These are phyloP conservation scores for Agrochola litura DNA, from an alignment of 2,888 invertebrate genomes.

Conservation along the genomic window DNA sequence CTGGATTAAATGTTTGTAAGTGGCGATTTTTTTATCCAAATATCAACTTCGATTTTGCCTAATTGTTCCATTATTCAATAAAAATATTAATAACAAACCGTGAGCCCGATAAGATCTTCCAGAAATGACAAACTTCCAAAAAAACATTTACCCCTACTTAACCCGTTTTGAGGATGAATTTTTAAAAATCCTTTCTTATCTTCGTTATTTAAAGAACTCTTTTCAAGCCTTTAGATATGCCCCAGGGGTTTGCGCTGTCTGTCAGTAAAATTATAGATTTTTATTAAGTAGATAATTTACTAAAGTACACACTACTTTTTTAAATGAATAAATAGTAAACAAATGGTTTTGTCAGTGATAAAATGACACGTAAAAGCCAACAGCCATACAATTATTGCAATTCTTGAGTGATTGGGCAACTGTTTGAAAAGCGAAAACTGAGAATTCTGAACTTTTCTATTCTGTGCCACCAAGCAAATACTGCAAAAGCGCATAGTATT, in stretches of 20 bases:
- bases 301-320: neutral
- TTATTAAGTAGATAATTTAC: neutral
- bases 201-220: neutral
- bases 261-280: neutral
- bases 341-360: neutral
- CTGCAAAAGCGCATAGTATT: conserved; percentile 59
- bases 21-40: neutral
- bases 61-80: neutral
- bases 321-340: neutral
- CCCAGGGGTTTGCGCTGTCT: neutral
- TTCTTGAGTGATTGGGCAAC: no score
- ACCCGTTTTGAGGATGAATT: neutral
- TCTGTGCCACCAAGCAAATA: conserved; percentile 37
- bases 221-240: neutral
- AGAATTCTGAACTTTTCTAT: conserved; percentile 2
- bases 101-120: neutral
- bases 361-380: neutral
- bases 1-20: neutral
- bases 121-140: neutral
- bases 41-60: neutral
- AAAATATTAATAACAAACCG: neutral
- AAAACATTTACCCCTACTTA: neutral
- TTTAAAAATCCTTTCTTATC: neutral
- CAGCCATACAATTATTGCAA: neutral
- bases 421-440: neutral